Evolutionary conservation across 2,888 invertebrate genomes (phyloP).

Genomic region (Scrobipalpa costella): DNA sequence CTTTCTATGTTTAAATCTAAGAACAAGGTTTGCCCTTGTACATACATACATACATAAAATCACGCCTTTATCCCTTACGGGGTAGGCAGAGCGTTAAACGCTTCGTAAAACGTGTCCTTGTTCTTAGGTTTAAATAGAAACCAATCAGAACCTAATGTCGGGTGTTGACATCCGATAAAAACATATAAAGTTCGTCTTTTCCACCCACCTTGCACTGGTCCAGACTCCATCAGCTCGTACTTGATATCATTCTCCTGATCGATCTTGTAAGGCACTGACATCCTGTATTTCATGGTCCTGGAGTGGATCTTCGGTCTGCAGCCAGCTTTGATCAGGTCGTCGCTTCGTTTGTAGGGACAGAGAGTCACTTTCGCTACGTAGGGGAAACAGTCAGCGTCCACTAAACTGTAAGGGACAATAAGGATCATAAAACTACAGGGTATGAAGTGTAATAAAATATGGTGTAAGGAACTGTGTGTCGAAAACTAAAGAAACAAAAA

Average conservation of each 20-base stretch:
- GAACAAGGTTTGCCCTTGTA: no score
- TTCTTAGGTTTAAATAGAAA: no score
- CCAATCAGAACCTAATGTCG: no score
- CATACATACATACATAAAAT: no score
- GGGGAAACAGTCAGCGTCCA: constrained; percentile 92
- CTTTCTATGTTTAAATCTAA: no score
- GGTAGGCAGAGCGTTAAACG: no score
- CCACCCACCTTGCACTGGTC: constrained; percentile 54
- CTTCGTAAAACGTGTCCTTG: no score
- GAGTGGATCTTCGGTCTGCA: constrained; percentile 77
- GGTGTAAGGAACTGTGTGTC: not conserved
- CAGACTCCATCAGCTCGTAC: constrained; percentile 93
- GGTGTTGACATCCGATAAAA: no score
- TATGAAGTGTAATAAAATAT: no score
- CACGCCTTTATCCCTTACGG: no score
- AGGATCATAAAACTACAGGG: no score
- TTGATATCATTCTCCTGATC: constrained; percentile 91
- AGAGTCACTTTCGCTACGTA: constrained; percentile 83
- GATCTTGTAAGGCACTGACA: constrained; percentile 88
- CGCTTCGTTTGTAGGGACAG: constrained; percentile 82
- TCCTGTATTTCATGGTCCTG: constrained; percentile 84
- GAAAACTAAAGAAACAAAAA: not conserved
- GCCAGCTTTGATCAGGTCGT: constrained; percentile 70
- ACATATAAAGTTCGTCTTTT: no score
- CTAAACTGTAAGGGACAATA: constrained; percentile 81